Evolutionary conservation across 2,797 vertebrate genomes (phyloP).

Genomic region (Acridotheres tristis): DNA sequence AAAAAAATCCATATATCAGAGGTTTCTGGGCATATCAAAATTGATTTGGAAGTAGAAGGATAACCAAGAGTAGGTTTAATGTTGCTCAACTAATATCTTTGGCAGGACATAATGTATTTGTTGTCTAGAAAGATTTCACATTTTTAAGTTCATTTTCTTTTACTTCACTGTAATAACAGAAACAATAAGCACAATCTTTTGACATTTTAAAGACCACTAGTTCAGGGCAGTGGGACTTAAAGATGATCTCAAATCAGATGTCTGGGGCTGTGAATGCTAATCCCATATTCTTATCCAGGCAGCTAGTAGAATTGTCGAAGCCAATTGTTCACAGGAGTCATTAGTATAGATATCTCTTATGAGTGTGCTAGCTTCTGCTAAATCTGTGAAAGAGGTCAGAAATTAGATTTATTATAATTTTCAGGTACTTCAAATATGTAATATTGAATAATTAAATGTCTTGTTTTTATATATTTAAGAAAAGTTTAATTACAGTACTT

Average conservation of each 20-base stretch:
- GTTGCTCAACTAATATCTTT: not conserved
- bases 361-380: not conserved
- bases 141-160: not conserved
- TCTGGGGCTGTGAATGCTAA: not conserved
- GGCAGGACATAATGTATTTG: not conserved
- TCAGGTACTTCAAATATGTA: not conserved
- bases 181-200: not conserved
- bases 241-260: not conserved
- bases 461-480: not conserved
- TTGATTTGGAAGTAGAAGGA: not conserved
- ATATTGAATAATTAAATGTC: not conserved
- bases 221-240: not conserved
- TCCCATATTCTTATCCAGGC: not conserved
- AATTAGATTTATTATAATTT: not conserved
- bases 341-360: not conserved
- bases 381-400: not conserved
- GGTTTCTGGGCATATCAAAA: not conserved
- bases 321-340: not conserved
- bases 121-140: not conserved
- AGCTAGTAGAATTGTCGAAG: not conserved
- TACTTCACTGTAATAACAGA: not conserved
- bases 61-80: not conserved
- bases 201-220: not conserved
- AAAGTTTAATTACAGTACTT: not conserved
- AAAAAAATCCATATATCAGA: rapidly evolving